These are phyloP conservation scores for Drosophila miranda DNA, from an alignment of 1,140 invertebrate genomes.

Conservation along the genomic window DNA sequence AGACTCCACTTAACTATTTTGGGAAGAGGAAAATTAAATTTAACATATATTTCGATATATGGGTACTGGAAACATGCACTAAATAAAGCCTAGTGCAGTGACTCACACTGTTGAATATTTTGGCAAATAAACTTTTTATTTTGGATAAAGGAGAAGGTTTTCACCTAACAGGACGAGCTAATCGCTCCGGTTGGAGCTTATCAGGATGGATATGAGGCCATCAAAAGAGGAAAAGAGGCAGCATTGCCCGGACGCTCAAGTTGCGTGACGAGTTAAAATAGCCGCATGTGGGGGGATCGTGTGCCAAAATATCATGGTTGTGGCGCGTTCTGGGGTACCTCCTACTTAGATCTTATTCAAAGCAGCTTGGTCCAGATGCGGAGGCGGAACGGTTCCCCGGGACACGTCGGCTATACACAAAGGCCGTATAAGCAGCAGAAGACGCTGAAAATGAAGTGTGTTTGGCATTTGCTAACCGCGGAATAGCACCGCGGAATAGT, in stretches of 20 bases:
- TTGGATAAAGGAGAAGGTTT: conserved; percentile 7
- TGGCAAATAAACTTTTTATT: too few relatives aligned
- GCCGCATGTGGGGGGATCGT: neutral
- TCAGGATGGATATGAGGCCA: conserved; percentile 52
- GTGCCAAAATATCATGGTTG: conserved; percentile 3
- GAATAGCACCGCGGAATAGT: conserved; percentile 69
- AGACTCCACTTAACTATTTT: too few relatives aligned
- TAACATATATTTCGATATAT: too few relatives aligned
- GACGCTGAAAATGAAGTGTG: conserved; percentile 33
- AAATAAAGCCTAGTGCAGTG: too few relatives aligned
- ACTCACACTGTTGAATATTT: too few relatives aligned
- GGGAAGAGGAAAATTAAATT: too few relatives aligned
- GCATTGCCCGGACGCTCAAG: neutral
- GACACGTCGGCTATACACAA: conserved; percentile 57
- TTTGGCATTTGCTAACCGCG: conserved; percentile 66
- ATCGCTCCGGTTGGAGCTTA: conserved; percentile 14
- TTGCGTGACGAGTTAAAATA: too few relatives aligned
- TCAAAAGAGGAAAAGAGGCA: conserved; percentile 22
- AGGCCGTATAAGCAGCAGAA: conserved; percentile 58
- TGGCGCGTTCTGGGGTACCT: conserved; percentile 57
- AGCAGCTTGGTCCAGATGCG: neutral
- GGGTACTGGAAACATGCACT: too few relatives aligned
- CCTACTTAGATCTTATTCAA: conserved; percentile 21
- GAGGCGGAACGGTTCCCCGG: conserved; percentile 32
- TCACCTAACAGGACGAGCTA: conserved; percentile 36